Conservation (phyloP, 2,113 vertebrate species). For the Oreotrochilus melanogaster region DNA sequence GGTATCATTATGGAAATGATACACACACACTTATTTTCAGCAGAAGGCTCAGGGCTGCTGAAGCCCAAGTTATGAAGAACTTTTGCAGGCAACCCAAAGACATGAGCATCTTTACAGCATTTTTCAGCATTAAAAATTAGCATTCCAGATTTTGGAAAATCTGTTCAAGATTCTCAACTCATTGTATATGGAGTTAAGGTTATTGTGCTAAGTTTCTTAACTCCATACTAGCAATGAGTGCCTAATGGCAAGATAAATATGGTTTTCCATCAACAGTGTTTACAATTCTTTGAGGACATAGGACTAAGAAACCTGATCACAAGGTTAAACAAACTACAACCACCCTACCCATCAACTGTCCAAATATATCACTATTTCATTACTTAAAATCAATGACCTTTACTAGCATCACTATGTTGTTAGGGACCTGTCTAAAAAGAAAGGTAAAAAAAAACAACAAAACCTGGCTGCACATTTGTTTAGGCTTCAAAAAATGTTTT, state of each 20-base stretch:
- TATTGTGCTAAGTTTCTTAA: neutral
- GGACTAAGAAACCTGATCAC: neutral
- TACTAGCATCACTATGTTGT: neutral
- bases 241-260: neutral
- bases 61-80: neutral
- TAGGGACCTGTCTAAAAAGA: too few relatives aligned
- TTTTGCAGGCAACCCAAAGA: neutral
- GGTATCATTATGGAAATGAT: neutral
- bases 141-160: neutral
- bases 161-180: rapidly evolving
- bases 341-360: neutral
- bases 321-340: neutral
- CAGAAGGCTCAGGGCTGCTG: neutral
- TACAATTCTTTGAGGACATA: neutral
- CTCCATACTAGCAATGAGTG: neutral
- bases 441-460: neutral
- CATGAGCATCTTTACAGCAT: neutral
- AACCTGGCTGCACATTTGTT: neutral
- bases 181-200: rapidly evolving
- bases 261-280: neutral
- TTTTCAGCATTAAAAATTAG: neutral
- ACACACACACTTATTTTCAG: neutral
- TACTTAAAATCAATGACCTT: neutral
- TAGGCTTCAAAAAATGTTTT: neutral
- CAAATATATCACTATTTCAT: neutral